Conservation (phyloP, 2,113 vertebrate genomes). For the Crotalus horridus region DNA sequence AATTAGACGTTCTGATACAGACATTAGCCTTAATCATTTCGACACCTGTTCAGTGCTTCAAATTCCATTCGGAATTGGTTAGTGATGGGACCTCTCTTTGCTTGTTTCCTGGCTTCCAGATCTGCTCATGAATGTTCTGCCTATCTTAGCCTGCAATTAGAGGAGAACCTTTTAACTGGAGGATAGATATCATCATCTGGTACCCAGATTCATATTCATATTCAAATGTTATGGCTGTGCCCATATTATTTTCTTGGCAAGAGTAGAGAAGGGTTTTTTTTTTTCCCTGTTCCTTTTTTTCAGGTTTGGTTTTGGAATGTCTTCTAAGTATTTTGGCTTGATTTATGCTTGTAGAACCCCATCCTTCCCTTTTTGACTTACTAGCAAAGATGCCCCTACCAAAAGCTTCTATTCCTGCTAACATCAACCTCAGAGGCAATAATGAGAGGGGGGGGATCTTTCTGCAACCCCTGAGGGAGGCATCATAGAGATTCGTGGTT, state of each 20-base stretch:
- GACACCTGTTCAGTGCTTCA: too few species aligned
- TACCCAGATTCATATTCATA: background rate
- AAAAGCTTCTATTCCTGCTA: background rate
- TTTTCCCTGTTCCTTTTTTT: background rate
- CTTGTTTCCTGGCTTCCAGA: background rate
- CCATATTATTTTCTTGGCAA: background rate
- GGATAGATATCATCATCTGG: background rate
- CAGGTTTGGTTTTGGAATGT: background rate
- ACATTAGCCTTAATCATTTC: background rate
- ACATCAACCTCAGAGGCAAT: background rate
- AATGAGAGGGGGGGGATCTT: background rate
- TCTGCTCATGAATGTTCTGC: background rate
- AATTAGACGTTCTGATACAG: background rate
- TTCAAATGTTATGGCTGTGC: background rate
- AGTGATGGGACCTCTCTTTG: too few species aligned
- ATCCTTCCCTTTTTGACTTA: background rate
- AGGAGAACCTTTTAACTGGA: background rate
- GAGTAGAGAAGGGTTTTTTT: background rate
- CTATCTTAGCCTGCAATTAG: background rate
- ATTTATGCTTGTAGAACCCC: background rate
- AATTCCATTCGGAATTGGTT: too few species aligned
- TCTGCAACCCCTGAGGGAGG: background rate
- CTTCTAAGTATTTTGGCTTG: background rate
- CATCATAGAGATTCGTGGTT: background rate
- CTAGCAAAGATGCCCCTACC: background rate